These are phyloP conservation scores for Bufotes viridis DNA, from an alignment of 2,797 vertebrate genomes.

Conservation along the genomic window DNA sequence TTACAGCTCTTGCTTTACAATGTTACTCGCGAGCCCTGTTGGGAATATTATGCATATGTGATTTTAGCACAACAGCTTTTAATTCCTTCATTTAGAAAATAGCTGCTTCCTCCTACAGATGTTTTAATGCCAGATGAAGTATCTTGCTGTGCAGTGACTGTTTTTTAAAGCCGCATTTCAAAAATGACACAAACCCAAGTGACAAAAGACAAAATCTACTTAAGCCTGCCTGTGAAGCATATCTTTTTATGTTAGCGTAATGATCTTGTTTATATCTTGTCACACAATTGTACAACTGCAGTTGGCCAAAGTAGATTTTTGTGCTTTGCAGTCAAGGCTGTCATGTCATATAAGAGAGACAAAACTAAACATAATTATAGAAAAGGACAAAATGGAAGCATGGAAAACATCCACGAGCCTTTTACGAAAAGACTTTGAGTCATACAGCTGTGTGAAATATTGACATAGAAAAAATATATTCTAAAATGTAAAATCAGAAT, in stretches of 20 bases:
- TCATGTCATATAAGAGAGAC: constrained; percentile 27
- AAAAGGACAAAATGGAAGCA: constrained; percentile 25
- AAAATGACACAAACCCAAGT: constrained; percentile 35
- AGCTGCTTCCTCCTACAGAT: constrained; percentile 43
- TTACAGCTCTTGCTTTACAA: constrained; percentile 26
- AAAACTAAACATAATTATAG: constrained; percentile 37
- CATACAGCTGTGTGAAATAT: constrained; percentile 1
- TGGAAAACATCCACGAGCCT: constrained; percentile 12
- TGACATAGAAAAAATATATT: neutral
- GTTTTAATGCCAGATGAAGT: constrained; percentile 45
- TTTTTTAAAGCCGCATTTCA: constrained; percentile 40
- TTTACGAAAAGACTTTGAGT: constrained; percentile 11
- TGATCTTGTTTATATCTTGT: constrained; percentile 49
- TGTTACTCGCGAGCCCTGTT: constrained; percentile 1
- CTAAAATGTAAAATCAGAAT: constrained; percentile 1
- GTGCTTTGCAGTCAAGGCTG: constrained; percentile 41
- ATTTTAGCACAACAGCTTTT: constrained; percentile 57
- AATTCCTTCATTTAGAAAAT: constrained; percentile 53
- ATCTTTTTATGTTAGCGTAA: constrained; percentile 38
- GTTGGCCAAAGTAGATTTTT: constrained; percentile 39
- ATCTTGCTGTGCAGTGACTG: constrained; percentile 50
- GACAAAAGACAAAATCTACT: constrained; percentile 49
- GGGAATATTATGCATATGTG: constrained; percentile 54
- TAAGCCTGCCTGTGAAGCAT: constrained; percentile 28
- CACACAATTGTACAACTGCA: constrained; percentile 22